phyloP scores from a whole-genome alignment of 2,797 vertebrate genomes.

The Acanthornis magna region DNA sequence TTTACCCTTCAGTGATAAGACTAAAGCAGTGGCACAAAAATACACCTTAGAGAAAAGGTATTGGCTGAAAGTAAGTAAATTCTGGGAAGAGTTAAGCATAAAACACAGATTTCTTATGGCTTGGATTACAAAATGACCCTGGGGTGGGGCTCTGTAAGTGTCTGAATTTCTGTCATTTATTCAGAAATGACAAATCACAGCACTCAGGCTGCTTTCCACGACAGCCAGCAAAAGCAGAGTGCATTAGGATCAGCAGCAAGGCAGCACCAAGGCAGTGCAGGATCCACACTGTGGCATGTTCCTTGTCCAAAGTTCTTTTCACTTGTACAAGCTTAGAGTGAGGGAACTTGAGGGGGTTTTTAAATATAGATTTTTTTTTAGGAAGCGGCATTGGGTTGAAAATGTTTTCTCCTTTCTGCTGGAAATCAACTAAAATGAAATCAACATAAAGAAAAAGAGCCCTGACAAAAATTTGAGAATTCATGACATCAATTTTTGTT shows the following conservation, averaged over 20 bases:
- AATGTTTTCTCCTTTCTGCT: not conserved
- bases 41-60: not conserved
- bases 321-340: not conserved
- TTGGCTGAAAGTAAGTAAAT: not conserved
- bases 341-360: not conserved
- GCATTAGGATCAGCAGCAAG: not conserved
- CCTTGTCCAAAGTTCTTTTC: not conserved
- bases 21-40: not conserved
- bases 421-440: not conserved
- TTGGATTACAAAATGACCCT: not conserved
- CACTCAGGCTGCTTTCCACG: not conserved
- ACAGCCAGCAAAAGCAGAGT: not conserved
- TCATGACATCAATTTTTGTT: not conserved
- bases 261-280: not conserved
- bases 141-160: not conserved
- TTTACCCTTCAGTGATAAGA: not conserved
- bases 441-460: not conserved
- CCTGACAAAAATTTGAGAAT: not conserved
- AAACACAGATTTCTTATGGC: not conserved
- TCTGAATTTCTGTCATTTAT: not conserved
- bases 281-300: not conserved
- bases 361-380: not conserved
- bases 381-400: not conserved
- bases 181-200: not conserved
- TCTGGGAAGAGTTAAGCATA: not conserved